Evolutionary conservation across 2,113 vertebrate genomes (phyloP).

Genomic region (Caranx ignobilis): DNA sequence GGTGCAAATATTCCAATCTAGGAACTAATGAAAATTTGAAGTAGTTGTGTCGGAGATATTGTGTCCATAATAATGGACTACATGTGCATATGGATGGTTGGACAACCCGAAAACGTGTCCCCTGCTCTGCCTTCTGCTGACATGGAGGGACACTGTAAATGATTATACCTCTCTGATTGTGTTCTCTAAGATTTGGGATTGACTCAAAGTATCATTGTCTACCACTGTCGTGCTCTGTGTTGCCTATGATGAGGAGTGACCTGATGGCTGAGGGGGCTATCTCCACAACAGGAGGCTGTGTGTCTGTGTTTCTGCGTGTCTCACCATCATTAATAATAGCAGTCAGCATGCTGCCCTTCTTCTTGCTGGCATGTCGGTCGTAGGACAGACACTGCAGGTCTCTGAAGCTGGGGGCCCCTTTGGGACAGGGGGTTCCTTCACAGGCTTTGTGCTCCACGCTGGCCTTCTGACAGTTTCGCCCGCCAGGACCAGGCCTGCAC

Average conservation of each 20-base stretch:
- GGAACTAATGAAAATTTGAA: no score
- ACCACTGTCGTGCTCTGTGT: neutral
- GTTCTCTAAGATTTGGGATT: no score
- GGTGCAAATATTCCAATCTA: no score
- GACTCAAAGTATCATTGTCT: no score
- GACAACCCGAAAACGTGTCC: no score
- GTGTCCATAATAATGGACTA: no score
- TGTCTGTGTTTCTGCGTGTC: slow-evolving; percentile 31
- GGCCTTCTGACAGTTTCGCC: slow-evolving; percentile 88
- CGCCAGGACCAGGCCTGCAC: slow-evolving; percentile 91
- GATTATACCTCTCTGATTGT: no score
- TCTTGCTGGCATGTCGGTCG: slow-evolving; percentile 87
- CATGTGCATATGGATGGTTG: no score
- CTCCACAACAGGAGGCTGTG: neutral
- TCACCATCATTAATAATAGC: slow-evolving; percentile 90
- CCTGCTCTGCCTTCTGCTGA: no score
- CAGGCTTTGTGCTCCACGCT: slow-evolving; percentile 95
- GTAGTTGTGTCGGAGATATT: no score
- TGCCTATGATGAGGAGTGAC: neutral
- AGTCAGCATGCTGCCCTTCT: slow-evolving; percentile 87
- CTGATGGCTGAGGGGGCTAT: neutral
- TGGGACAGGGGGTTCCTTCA: slow-evolving; percentile 91
- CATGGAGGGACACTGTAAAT: no score
- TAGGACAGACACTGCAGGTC: slow-evolving; percentile 97
- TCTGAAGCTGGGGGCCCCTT: slow-evolving; percentile 91